Evolutionary conservation across 2,113 vertebrate genomes (phyloP).

Genomic region (Petroica traversi): DNA sequence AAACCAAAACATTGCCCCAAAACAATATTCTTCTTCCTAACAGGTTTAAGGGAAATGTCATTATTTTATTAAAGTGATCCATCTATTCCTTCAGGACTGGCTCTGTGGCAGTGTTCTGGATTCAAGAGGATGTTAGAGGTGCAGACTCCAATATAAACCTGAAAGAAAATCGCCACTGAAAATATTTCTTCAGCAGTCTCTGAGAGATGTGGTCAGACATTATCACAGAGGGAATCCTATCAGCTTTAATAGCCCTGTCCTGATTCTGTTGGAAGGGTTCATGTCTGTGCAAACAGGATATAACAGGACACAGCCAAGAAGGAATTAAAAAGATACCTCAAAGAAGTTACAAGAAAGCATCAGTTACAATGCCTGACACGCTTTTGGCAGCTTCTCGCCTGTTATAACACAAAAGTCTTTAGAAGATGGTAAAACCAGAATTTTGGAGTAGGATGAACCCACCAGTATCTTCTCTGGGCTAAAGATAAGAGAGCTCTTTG

Average conservation of each 20-base stretch:
- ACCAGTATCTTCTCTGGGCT: not conserved
- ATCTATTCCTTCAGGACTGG: not conserved
- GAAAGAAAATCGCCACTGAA: not conserved
- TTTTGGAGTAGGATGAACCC: not conserved
- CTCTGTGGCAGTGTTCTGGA: not conserved
- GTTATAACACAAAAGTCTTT: not conserved
- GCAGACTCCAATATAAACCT: not conserved
- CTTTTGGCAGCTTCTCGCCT: not conserved
- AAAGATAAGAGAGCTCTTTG: not conserved
- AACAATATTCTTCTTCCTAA: slow-evolving; percentile 29
- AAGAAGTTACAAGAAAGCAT: not conserved
- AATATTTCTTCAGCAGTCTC: not conserved
- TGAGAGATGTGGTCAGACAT: not conserved
- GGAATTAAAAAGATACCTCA: not conserved
- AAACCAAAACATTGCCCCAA: not conserved
- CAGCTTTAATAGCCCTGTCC: not conserved
- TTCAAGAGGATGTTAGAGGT: not conserved
- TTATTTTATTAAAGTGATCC: slow-evolving; percentile 49
- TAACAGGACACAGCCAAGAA: not conserved
- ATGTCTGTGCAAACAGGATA: not conserved
- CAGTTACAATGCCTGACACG: not conserved
- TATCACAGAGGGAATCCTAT: not conserved
- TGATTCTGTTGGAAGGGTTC: not conserved
- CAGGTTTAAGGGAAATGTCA: slow-evolving; percentile 30
- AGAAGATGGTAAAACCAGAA: not conserved